Evolutionary conservation across 2,113 vertebrate species (phyloP).

Genomic region (Hystrix brachyura): DNA sequence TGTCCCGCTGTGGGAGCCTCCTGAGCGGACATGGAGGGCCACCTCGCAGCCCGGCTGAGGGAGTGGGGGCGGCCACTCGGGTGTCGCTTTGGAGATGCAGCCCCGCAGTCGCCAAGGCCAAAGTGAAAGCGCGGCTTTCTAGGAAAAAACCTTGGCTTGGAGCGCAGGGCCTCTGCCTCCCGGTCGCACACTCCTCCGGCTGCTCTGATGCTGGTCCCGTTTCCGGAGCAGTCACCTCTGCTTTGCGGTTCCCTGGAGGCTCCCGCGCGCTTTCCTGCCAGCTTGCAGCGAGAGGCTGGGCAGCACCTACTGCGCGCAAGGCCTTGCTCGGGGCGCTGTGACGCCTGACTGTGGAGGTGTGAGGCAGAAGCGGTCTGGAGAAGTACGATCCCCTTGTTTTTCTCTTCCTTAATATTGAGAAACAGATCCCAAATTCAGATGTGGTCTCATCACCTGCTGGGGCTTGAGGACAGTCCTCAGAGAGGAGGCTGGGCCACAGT

Average conservation of each 20-base stretch:
- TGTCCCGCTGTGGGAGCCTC: slow-evolving; percentile 57
- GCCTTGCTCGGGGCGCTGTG: neutral
- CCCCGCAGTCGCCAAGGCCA: slow-evolving; percentile 33
- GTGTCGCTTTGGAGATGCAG: slow-evolving; percentile 57
- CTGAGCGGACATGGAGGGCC: slow-evolving; percentile 72
- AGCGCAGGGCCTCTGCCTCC: slow-evolving; percentile 49
- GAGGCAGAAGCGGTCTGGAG: neutral
- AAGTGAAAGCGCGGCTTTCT: slow-evolving; percentile 61
- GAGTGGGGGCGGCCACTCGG: slow-evolving; percentile 63
- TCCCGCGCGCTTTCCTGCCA: slow-evolving; percentile 27
- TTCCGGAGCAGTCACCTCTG: slow-evolving; percentile 66
- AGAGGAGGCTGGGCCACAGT: neutral
- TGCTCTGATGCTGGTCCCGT: too few species aligned
- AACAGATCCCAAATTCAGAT: slow-evolving; percentile 17
- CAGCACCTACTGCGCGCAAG: neutral
- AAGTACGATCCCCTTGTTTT: neutral
- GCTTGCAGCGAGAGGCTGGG: neutral
- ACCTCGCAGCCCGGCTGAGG: slow-evolving; percentile 41
- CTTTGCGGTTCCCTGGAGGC: slow-evolving; percentile 1
- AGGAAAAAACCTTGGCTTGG: slow-evolving; percentile 55
- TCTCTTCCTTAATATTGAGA: neutral
- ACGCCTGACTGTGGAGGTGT: neutral
- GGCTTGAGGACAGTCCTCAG: neutral
- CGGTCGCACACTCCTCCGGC: slow-evolving; percentile 46
- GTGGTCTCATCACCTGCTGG: neutral